Evolutionary conservation across 2,888 invertebrate genomes (phyloP).

Genomic region (Temnothorax rugatulus): DNA sequence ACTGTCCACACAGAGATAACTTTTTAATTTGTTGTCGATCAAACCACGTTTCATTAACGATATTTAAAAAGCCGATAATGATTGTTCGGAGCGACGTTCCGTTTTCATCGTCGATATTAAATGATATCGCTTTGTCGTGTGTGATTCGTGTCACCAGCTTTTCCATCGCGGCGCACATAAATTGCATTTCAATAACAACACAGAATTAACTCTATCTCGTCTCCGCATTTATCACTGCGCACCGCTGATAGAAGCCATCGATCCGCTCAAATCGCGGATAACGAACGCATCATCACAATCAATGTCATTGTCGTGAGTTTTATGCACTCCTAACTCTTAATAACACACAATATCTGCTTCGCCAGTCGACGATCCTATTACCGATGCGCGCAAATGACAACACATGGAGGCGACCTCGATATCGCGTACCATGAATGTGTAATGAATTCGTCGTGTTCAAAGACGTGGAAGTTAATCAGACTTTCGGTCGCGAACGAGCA

Average conservation of each 20-base stretch:
- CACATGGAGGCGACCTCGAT: slow-evolving; percentile 56
- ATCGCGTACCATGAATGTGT: slow-evolving; percentile 43
- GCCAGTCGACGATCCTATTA: slow-evolving; percentile 56
- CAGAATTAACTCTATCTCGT: slow-evolving; percentile 76
- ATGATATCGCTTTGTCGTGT: slow-evolving; percentile 66
- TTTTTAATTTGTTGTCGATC: slow-evolving; percentile 49
- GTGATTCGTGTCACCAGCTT: slow-evolving; percentile 32
- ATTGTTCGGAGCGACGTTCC: not conserved
- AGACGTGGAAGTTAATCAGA: slow-evolving; percentile 55
- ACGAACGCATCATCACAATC: slow-evolving; percentile 72
- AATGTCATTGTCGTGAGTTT: slow-evolving; percentile 70
- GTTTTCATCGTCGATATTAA: slow-evolving; percentile 67
- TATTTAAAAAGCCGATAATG: slow-evolving; percentile 45
- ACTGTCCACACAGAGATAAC: slow-evolving; percentile 39
- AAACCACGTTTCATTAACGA: slow-evolving; percentile 47
- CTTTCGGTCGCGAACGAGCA: slow-evolving; percentile 8
- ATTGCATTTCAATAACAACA: slow-evolving; percentile 78
- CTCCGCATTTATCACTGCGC: slow-evolving; percentile 77
- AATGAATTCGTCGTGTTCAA: slow-evolving; percentile 53
- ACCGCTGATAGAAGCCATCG: slow-evolving; percentile 68
- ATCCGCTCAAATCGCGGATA: slow-evolving; percentile 73
- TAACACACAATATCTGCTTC: slow-evolving; percentile 66
- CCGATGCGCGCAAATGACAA: slow-evolving; percentile 54
- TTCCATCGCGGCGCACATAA: slow-evolving; percentile 64
- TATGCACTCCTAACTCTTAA: slow-evolving; percentile 71